Evolutionary conservation across 1,140 invertebrate genomes (phyloP).

Genomic region (Drosophila parvula): DNA sequence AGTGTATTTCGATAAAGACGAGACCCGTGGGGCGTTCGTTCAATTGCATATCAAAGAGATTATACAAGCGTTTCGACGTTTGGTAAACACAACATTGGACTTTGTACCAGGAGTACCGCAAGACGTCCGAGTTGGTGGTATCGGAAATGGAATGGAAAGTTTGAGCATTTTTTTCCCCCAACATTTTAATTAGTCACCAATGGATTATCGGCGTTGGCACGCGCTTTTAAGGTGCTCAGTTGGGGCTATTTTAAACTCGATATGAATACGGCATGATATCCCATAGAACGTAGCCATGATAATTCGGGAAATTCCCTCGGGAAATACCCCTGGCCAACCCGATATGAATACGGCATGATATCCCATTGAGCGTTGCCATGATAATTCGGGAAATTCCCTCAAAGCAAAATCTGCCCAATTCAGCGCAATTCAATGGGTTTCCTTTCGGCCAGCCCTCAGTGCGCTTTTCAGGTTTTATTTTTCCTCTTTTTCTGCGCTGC

Average conservation of each 20-base stretch:
- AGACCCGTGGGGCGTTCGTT: neutral
- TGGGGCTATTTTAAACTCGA: conserved; percentile 4
- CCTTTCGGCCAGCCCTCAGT: conserved; percentile 19
- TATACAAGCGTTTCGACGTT: neutral
- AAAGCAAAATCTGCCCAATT: conserved; percentile 38
- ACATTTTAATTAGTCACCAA: conserved; percentile 46
- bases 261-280: conserved; percentile 38
- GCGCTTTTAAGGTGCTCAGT: conserved; percentile 10
- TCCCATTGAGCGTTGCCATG: conserved; percentile 5
- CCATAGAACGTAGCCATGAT: conserved; percentile 8
- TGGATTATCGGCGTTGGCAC: conserved; percentile 34
- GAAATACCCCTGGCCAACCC: too few species aligned
- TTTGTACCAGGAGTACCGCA: conserved; percentile 17
- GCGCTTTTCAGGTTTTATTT: conserved; percentile 21
- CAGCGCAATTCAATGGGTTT: conserved; percentile 70
- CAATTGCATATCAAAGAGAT: neutral
- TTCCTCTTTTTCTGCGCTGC: conserved; percentile 44
- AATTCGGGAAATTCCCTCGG: conserved; percentile 23
- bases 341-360: conserved; percentile 30
- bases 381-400: conserved; percentile 17
- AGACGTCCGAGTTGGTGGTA: conserved; percentile 6
- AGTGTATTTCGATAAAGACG: neutral
- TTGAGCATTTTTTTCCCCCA: conserved; percentile 8
- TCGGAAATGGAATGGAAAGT: conserved; percentile 23
- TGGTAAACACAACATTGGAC: conserved; percentile 11